Conservation (phyloP, 2,888 invertebrate species). For the Caenorhabditis panamensis region DNA sequence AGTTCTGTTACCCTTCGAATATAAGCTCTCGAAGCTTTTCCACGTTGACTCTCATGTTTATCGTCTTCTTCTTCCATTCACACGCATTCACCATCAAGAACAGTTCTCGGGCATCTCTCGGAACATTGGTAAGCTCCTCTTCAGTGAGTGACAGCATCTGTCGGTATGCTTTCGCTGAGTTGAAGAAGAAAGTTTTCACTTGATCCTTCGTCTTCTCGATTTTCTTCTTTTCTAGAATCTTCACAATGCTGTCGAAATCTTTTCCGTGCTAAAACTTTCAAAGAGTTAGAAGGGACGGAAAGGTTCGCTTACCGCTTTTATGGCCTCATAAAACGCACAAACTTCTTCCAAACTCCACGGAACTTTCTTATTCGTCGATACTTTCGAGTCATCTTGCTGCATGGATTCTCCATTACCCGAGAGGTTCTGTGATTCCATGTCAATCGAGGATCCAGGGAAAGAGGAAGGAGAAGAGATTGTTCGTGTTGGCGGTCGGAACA, state of each 20-base stretch:
- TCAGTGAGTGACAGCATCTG: conserved; percentile 49
- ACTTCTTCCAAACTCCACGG: conserved; percentile 61
- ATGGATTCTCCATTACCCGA: background rate
- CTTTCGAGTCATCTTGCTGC: conserved; percentile 1
- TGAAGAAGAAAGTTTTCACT: conserved; percentile 74
- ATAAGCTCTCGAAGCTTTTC: conserved; percentile 66
- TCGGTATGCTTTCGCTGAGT: conserved; percentile 70
- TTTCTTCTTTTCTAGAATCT: conserved; percentile 70
- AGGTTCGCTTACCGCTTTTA: conserved; percentile 55
- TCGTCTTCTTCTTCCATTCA: conserved; percentile 74
- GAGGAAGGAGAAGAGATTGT: background rate
- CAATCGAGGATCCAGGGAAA: background rate
- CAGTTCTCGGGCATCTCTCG: conserved; percentile 73
- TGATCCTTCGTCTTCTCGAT: conserved; percentile 72
- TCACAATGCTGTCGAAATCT: conserved; percentile 73
- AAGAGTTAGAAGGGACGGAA: background rate
- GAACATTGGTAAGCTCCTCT: conserved; percentile 50
- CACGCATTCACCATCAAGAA: conserved; percentile 76
- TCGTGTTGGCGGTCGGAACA: conserved; percentile 9
- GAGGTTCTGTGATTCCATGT: background rate
- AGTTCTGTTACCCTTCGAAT: conserved; percentile 64
- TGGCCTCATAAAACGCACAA: conserved; percentile 60
- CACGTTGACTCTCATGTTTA: conserved; percentile 58
- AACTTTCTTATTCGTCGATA: conserved; percentile 10
- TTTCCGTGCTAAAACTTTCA: conserved; percentile 72